Evolutionary conservation across 2,888 invertebrate genomes (phyloP), one percentile per base, ranked within the genome.

Genomic region (Leptinotarsa tumamoca): DNA sequence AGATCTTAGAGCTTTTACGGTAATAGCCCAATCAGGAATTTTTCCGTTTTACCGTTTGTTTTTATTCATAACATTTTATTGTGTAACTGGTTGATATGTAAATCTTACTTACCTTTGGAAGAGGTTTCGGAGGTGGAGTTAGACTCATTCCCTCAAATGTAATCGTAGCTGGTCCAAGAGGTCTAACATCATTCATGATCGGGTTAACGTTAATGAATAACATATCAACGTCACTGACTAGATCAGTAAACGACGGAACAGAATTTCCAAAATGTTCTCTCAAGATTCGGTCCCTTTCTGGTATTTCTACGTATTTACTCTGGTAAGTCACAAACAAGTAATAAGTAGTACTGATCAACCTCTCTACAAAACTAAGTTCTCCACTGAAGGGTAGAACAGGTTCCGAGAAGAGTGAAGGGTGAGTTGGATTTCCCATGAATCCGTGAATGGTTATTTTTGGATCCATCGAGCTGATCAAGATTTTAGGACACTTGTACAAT

Each of bases 311-410:
- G 13, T 10, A 4, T 43, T n/a, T 21, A 49, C 43, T 73, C n/a
- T 68, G 51, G 51, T 66, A 67, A n/a, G 50, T 52, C 18, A 27
- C 43, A 66, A 67, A 67, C 43, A 74, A 43, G 49, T 66, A 4
- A 63, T 76, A 81, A 4, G 77, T 56, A 3, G 74, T 71, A 71
- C 82, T 83, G 43, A 74, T 69, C 10, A 84, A 33, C 18, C 84
- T 76, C 75, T 88, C 85, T 27, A 89, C 89, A 54, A 88, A 83
- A 33, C 85, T 89, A 71, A 90, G 80, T 7, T 68, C 23, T 1
- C 70, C 70, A 17, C 68, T 51, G 27, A 76, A 75, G 3, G 81
- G 78, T 15, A 72, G 10, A 27, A 76, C 17, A 4, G 78, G 49
- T 27, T 84, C 83, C 3, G 81, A 80, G 27, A 75, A 76, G 4